These are phyloP conservation scores for Physeter macrocephalus DNA, from an alignment of 2,113 vertebrate genomes.

Conservation along the genomic window DNA sequence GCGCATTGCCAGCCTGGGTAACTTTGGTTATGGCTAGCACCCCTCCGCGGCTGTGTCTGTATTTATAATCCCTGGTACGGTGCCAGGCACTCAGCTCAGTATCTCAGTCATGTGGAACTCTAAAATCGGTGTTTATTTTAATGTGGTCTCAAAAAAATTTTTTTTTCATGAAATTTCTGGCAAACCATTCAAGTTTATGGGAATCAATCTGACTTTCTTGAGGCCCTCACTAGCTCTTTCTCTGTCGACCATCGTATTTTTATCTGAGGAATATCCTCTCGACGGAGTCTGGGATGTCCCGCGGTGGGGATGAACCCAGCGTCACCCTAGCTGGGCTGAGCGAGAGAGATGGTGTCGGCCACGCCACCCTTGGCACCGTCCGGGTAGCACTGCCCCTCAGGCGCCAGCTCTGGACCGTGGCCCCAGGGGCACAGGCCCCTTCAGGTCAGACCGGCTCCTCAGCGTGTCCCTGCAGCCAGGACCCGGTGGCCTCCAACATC, in stretches of 20 bases:
- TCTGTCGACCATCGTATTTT: rapidly evolving
- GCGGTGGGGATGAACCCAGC: rapidly evolving
- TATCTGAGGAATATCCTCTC: rapidly evolving
- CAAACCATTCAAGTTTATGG: rapidly evolving
- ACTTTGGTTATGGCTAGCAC: rapidly evolving
- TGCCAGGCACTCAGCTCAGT: neutral
- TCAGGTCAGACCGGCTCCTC: too few species aligned
- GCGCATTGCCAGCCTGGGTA: rapidly evolving
- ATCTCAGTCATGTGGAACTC: rapidly evolving
- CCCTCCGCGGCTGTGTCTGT: rapidly evolving
- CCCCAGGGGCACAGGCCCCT: neutral
- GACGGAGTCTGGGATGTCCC: rapidly evolving
- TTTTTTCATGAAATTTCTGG: neutral
- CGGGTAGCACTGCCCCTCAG: neutral
- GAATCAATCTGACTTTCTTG: rapidly evolving
- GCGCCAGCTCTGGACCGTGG: rapidly evolving
- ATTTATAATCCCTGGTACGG: neutral
- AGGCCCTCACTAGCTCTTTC: neutral
- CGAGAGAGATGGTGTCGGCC: neutral
- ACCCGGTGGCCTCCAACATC: neutral
- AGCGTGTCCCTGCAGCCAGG: neutral
- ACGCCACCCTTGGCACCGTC: rapidly evolving
- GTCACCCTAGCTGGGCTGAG: too few species aligned
- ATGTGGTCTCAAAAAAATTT: too few species aligned
- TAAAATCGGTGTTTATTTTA: rapidly evolving